phyloP scores from a whole-genome alignment of 1,140 invertebrate genomes.

The Platorchestia sp. region DNA sequence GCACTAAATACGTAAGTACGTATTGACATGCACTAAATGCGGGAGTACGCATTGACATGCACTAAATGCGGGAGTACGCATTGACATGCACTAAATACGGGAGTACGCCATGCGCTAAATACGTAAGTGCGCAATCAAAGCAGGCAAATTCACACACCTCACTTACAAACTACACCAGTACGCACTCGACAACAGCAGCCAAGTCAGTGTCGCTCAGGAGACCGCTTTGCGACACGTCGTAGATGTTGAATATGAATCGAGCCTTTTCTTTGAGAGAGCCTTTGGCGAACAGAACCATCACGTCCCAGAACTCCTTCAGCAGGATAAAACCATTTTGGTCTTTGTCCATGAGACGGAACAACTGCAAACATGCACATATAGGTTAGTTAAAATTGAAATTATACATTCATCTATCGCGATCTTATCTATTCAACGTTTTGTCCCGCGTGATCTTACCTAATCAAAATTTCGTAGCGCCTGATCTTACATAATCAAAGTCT shows the following conservation, averaged over 20 bases:
- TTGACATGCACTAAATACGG: background rate
- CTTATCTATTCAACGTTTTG: too few species aligned
- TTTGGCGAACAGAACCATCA: slow-evolving; percentile 78
- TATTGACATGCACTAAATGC: too few species aligned
- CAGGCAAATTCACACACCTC: background rate
- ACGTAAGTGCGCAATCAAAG: background rate
- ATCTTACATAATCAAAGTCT: background rate
- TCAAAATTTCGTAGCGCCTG: too few species aligned
- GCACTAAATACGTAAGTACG: background rate
- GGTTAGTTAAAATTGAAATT: background rate
- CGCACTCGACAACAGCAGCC: slow-evolving; percentile 75
- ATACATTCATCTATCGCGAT: too few species aligned
- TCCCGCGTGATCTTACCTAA: background rate
- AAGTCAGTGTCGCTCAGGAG: slow-evolving; percentile 74
- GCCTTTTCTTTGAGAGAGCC: slow-evolving; percentile 75
- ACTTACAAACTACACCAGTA: background rate
- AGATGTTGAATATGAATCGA: slow-evolving; percentile 77
- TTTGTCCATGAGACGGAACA: slow-evolving; percentile 78
- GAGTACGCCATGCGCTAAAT: background rate
- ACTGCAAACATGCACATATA: slow-evolving; percentile 69
- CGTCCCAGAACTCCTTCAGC: slow-evolving; percentile 78
- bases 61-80: background rate
- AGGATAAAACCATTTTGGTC: slow-evolving; percentile 79
- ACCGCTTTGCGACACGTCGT: slow-evolving; percentile 74
- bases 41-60: too few species aligned